These are phyloP conservation scores for Acronicta leporina DNA, from an alignment of 2,888 invertebrate species.

Conservation along the genomic window DNA sequence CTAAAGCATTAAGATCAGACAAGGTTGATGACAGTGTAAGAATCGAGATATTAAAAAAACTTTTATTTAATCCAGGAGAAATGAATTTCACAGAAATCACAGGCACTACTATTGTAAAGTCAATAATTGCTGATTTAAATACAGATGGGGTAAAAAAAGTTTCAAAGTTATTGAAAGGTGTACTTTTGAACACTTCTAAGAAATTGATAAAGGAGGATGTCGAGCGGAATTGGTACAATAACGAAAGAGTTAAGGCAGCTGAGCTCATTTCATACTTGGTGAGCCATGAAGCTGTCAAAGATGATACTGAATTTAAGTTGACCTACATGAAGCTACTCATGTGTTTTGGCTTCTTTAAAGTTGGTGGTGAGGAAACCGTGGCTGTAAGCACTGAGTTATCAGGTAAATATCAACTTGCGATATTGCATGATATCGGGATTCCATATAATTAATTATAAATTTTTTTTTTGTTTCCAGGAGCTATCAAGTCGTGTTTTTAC, in stretches of 20 bases:
- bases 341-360: conserved; percentile 90
- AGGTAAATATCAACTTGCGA: conserved; percentile 74
- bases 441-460: not conserved
- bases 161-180: conserved; percentile 89
- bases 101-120: conserved; percentile 90
- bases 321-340: conserved; percentile 91
- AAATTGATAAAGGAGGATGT: conserved; percentile 84
- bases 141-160: conserved; percentile 90
- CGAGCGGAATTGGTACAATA: conserved; percentile 91
- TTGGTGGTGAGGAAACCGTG: conserved; percentile 81
- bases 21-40: conserved; percentile 85
- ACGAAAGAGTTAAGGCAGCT: conserved; percentile 92
- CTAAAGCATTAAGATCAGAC: conserved; percentile 84
- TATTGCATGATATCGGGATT: not conserved
- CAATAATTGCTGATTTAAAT: conserved; percentile 90
- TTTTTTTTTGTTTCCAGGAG: conserved; percentile 75
- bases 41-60: conserved; percentile 89
- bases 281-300: conserved; percentile 85
- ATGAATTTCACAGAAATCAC: conserved; percentile 93
- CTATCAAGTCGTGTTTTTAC: conserved; percentile 92
- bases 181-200: conserved; percentile 87
- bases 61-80: conserved; percentile 92
- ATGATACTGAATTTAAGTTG: conserved; percentile 91
- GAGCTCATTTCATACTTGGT: conserved; percentile 84
- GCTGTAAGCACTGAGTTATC: conserved; percentile 90